Conservation (phyloP, 2,113 vertebrate species). For the Chlamydotis undulata region DNA sequence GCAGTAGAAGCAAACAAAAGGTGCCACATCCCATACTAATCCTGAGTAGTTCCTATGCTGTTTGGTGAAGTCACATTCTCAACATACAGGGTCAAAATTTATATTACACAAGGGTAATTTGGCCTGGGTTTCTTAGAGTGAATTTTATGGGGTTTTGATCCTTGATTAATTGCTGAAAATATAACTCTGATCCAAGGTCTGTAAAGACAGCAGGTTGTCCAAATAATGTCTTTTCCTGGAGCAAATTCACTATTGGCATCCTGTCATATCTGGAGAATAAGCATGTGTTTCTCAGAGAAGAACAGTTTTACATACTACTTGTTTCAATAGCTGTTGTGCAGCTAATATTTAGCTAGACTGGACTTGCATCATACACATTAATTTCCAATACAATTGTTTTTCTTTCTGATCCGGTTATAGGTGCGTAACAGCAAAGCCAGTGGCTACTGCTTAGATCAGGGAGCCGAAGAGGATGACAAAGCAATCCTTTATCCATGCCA, state of each 20-base stretch:
- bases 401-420: slow-evolving; percentile 59
- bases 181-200: neutral
- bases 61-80: neutral
- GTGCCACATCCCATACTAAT: neutral
- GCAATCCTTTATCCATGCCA: slow-evolving; percentile 97
- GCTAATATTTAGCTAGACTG: neutral
- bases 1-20: neutral
- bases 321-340: neutral
- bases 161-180: neutral
- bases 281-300: neutral
- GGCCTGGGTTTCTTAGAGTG: neutral
- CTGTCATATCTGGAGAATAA: neutral
- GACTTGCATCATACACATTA: accelerated
- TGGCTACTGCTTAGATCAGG: slow-evolving; percentile 96
- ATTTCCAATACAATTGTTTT: neutral
- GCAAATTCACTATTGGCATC: neutral
- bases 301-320: neutral
- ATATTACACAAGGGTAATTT: neutral
- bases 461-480: slow-evolving; percentile 92
- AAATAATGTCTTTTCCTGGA: neutral
- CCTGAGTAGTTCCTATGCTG: neutral
- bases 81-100: neutral
- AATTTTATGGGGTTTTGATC: neutral
- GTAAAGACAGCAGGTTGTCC: neutral
- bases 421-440: slow-evolving; percentile 97